Base-by-base conservation (phyloP, 2,113 vertebrate genomes). In the Microcebus jonahi region DNA sequence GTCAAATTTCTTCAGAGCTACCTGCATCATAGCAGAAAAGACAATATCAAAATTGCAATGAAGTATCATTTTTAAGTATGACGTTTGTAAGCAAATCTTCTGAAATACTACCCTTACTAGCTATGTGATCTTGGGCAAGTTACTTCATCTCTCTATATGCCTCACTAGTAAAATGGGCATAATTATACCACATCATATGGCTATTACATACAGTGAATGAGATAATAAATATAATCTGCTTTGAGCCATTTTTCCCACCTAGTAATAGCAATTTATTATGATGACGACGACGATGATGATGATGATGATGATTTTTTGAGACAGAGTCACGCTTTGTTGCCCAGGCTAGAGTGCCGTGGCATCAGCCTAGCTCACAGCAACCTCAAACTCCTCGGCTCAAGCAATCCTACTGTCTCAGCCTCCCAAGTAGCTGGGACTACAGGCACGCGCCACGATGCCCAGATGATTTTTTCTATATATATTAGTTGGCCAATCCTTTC, bases 101-200 rank as follows among this genome's bases (percentile, higher is more conserved):
- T 95, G 34, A 95, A 91, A 84, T 77, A 73, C 13, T 63, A 61
- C 73, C 27, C 63, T 88, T 59, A 80, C 14, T 67, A 93, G 42
- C 29, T 73, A 31, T 61, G 23, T 81, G 53, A 88, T 81, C 59
- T 76, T 68, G 0, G 45, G 29, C 14, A 75, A 59, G 14, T 67
- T 90, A 73, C 29, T 77, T 92, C 36, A 80, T 34, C 71, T 92
- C 29, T 70, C 25, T 45, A 36, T 80, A 39, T 50, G 59, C 34
- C 68, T 93, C 59, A 77, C 67, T 95, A 45, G 48, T 79, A 95
- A 96, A 96, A 90, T 65, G 14, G 31, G 25, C 34, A 71, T 50
- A 77, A 88, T 84, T 68, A 95, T 2, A 57, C 14, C 29, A 63
- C 13, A 21, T 77, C 55, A 82, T 31, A 81, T 12, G 70, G 13